Conservation (phyloP, 2,888 invertebrate species). For the Choristoneura rosaceana region DNA sequence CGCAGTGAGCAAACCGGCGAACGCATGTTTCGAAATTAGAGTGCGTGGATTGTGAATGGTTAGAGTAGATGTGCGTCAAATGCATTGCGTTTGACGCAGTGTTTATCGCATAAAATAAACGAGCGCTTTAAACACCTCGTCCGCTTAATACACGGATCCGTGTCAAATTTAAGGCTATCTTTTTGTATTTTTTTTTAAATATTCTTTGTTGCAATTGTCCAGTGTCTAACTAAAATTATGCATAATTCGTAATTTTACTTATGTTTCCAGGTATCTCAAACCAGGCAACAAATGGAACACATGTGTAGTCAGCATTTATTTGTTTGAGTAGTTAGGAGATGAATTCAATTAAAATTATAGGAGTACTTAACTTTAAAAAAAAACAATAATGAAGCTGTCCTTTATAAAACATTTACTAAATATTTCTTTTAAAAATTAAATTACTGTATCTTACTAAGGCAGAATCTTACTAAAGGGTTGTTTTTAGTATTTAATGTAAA, state of each 20-base stretch:
- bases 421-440: constrained; percentile 1
- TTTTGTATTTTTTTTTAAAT: too few species aligned
- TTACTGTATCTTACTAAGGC: constrained; percentile 10
- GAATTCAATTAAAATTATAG: constrained; percentile 44
- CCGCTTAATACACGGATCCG: too few species aligned
- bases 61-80: too few species aligned
- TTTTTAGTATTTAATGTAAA: constrained; percentile 22
- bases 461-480: constrained; percentile 17
- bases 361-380: constrained; percentile 26
- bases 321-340: constrained; percentile 46
- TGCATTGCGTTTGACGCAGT: too few species aligned
- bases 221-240: too few species aligned
- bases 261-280: constrained; percentile 67
- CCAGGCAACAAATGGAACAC: constrained; percentile 66
- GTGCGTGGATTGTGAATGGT: too few species aligned
- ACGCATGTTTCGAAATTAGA: too few species aligned
- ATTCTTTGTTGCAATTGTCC: too few species aligned
- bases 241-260: constrained; percentile 32
- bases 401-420: constrained; percentile 8
- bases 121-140: too few species aligned
- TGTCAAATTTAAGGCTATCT: too few species aligned
- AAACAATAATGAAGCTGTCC: neutral
- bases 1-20: too few species aligned
- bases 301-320: constrained; percentile 58
- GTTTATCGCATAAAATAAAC: too few species aligned